Conservation (phyloP, 2,888 invertebrate genomes). For the Bruchidius siliquastri region DNA sequence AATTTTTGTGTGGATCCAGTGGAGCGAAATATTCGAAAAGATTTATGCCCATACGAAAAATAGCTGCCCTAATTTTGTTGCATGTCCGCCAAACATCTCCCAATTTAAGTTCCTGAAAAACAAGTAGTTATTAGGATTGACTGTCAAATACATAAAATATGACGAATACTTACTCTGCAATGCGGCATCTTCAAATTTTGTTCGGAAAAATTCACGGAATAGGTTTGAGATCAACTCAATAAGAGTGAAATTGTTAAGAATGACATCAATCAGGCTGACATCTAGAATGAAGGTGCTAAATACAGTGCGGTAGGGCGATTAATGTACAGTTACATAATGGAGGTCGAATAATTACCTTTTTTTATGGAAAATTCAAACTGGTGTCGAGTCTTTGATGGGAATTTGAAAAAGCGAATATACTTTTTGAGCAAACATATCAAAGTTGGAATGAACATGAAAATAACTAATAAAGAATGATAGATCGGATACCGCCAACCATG, state of each 20-base stretch:
- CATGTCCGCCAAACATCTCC: constrained; percentile 74
- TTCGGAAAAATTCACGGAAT: background rate
- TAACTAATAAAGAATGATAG: too few relatives aligned
- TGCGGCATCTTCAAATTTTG: constrained; percentile 25
- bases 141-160: background rate
- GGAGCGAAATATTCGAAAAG: constrained; percentile 66
- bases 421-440: too few relatives aligned
- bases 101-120: constrained; percentile 47
- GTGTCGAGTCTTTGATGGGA: too few relatives aligned
- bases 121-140: background rate
- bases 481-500: too few relatives aligned
- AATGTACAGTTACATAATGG: too few relatives aligned
- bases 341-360: too few relatives aligned
- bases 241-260: background rate
- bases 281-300: background rate
- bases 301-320: background rate
- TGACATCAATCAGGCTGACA: background rate
- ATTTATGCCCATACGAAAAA: constrained; percentile 67
- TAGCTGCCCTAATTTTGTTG: constrained; percentile 74
- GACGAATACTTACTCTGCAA: constrained; percentile 30
- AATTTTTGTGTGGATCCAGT: constrained; percentile 63
- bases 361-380: too few relatives aligned
- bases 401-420: too few relatives aligned
- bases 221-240: background rate
- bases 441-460: too few relatives aligned